These are phyloP conservation scores for Kryptolebias ocellatus DNA, from an alignment of 2,797 vertebrate genomes.

Conservation along the genomic window DNA sequence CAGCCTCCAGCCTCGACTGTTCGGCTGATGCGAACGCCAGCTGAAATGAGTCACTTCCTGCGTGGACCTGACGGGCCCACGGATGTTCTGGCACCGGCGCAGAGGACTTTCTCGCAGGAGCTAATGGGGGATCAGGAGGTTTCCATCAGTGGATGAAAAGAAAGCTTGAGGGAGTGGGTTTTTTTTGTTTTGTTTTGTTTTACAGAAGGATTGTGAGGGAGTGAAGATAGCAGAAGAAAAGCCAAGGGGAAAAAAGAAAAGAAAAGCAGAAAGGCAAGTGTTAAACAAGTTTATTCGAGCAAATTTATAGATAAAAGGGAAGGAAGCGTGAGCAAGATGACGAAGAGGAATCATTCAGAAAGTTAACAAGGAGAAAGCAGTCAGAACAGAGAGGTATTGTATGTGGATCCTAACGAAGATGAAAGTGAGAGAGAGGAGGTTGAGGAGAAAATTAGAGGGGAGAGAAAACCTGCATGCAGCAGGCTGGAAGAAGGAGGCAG, in stretches of 20 bases:
- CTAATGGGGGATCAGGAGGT: conserved; percentile 10
- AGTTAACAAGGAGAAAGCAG: conserved; percentile 3
- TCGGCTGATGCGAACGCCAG: conserved; percentile 41
- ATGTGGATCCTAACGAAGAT: conserved; percentile 43
- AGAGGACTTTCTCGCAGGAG: conserved; percentile 13
- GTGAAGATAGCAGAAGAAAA: not conserved
- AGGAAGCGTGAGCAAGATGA: not conserved
- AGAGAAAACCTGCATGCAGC: conserved; percentile 66
- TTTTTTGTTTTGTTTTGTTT: conserved; percentile 16
- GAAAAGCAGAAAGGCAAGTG: not conserved
- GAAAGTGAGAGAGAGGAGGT: conserved; percentile 53
- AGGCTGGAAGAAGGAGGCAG: conserved; percentile 58
- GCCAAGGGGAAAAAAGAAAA: not conserved
- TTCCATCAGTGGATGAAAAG: conserved; percentile 13
- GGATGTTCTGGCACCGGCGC: conserved; percentile 21
- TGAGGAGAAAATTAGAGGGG: conserved; percentile 69
- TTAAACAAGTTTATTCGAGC: not conserved
- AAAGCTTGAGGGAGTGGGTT: not conserved
- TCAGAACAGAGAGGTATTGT: conserved; percentile 23
- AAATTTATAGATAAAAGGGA: not conserved
- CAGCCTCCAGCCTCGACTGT: conserved; percentile 32
- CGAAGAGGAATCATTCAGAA: not conserved
- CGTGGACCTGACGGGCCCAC: conserved; percentile 10
- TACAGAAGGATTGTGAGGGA: conserved; percentile 1
- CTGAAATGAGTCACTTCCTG: conserved; percentile 52